Conservation (phyloP, 2,888 invertebrate genomes). For the Platycheirus albimanus region DNA sequence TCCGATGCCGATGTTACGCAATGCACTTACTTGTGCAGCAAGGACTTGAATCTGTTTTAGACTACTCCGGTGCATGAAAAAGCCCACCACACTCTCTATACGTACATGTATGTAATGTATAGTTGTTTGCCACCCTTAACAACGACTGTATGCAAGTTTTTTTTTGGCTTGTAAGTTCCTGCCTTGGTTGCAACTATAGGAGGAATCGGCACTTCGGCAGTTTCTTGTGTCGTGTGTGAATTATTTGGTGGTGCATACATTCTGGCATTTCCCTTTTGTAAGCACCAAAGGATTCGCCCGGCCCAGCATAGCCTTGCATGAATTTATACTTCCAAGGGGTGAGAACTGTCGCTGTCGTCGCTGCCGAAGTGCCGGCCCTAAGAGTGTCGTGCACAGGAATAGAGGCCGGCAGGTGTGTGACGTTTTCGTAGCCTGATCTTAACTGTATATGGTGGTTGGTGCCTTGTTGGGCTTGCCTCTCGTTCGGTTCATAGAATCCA, state of each 20-base stretch:
- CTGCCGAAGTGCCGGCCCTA: slow-evolving; percentile 1
- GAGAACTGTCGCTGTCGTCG: slow-evolving; percentile 19
- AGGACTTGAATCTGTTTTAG: slow-evolving; percentile 47
- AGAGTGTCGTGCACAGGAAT: background rate
- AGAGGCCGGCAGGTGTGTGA: slow-evolving; percentile 64
- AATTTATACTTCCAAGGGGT: slow-evolving; percentile 58
- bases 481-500: slow-evolving; percentile 54
- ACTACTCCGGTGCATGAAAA: slow-evolving; percentile 34
- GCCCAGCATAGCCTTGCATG: slow-evolving; percentile 62
- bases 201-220: slow-evolving; percentile 19
- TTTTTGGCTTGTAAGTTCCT: slow-evolving; percentile 23
- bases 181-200: background rate
- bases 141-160: background rate
- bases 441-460: slow-evolving; percentile 21
- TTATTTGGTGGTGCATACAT: slow-evolving; percentile 71
- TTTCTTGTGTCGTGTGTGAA: slow-evolving; percentile 60
- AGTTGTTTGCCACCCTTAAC: slow-evolving; percentile 8
- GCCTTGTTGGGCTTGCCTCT: slow-evolving; percentile 20
- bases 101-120: background rate
- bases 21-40: slow-evolving; percentile 68
- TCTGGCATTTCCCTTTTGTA: slow-evolving; percentile 65
- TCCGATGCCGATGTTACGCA: slow-evolving; percentile 71
- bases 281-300: slow-evolving; percentile 41
- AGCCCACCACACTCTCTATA: slow-evolving; percentile 3
- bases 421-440: slow-evolving; percentile 50